phyloP scores from a whole-genome alignment of 2,797 vertebrate species.

The Danio choprae region DNA sequence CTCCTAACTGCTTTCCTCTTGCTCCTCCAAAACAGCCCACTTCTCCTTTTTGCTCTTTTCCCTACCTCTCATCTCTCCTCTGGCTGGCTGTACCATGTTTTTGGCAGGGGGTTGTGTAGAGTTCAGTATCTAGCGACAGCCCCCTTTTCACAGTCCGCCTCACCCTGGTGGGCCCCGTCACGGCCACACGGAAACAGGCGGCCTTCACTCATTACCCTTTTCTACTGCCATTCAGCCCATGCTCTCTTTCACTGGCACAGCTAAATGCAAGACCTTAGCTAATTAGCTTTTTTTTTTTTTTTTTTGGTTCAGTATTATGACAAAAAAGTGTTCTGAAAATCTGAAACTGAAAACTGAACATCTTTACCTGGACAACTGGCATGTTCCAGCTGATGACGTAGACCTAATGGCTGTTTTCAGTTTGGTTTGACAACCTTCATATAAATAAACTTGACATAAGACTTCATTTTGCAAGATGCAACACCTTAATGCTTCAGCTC shows the following conservation, averaged over 20 bases:
- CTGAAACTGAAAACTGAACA: background rate
- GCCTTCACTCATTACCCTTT: constrained; percentile 69
- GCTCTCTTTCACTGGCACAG: constrained; percentile 19
- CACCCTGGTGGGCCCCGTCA: constrained; percentile 44
- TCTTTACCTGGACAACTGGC: background rate
- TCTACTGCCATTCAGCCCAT: background rate
- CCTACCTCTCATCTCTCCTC: constrained; percentile 64
- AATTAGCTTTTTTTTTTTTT: constrained; percentile 21
- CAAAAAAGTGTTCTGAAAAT: background rate
- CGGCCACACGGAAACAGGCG: constrained; percentile 49
- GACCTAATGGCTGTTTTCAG: background rate
- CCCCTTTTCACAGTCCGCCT: constrained; percentile 69
- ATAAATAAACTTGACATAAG: constrained; percentile 1
- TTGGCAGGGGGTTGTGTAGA: constrained; percentile 78
- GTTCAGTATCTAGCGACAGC: constrained; percentile 76
- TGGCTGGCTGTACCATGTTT: constrained; percentile 72
- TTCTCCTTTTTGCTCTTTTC: constrained; percentile 46
- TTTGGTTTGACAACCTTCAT: background rate
- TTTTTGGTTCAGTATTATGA: background rate
- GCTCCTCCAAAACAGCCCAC: constrained; percentile 60
- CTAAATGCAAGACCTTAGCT: constrained; percentile 25
- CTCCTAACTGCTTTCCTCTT: constrained; percentile 49
- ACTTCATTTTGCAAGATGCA: constrained; percentile 56
- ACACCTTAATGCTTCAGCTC: constrained; percentile 52
- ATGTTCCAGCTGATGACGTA: background rate